Base-by-base conservation (phyloP, 1,140 invertebrate species). In the Musca domestica region DNA sequence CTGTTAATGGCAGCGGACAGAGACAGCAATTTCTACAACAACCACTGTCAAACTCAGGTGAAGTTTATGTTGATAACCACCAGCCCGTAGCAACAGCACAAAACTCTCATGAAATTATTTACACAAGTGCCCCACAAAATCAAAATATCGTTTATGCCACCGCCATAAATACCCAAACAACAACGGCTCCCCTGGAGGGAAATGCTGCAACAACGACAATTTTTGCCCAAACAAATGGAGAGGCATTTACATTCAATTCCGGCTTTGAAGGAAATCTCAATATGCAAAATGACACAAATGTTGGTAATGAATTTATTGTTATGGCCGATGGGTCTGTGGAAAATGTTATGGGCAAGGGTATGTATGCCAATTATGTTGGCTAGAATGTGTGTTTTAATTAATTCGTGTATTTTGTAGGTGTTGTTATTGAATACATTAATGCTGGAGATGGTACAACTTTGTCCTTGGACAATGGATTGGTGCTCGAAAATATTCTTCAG, bases 291-390 rank as follows among this genome's bases (percentile, higher is more conserved):
- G 77, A 77, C 49, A 34, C 80, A n/a, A 80, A 70, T 65, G 71
- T 80, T 9, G 77, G 74, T 7, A 72, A 75, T 10, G 76, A 80
- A 64, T 80, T 74, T 70, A 51, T 80, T 10, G 77, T 80, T 5
- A 63, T 80, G 66, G 70, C 77, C 2, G 77, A 80, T 72, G 77
- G 77, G 2, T 72, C 74, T 0, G 64, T 80, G 47, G 74, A 79
- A 61, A 72, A 80, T 69, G 61, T 80, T 10, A 73, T 74, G 48
- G 74, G 71, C 25, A 71, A 69, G 34, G 77, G 74, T 76, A 20
- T 1, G 70, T 72, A 48, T 15, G n/a, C 27, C 15, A 22, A 63
- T 14, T 27, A 2, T 4, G 1, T 41, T 68, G 23, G 49, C 6
- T 63, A 41, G 2, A 41, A 9, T 41, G 10, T 41, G 4, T 41